Evolutionary conservation across 1,140 invertebrate species (phyloP).

Genomic region (Atopsyche davidsoni): DNA sequence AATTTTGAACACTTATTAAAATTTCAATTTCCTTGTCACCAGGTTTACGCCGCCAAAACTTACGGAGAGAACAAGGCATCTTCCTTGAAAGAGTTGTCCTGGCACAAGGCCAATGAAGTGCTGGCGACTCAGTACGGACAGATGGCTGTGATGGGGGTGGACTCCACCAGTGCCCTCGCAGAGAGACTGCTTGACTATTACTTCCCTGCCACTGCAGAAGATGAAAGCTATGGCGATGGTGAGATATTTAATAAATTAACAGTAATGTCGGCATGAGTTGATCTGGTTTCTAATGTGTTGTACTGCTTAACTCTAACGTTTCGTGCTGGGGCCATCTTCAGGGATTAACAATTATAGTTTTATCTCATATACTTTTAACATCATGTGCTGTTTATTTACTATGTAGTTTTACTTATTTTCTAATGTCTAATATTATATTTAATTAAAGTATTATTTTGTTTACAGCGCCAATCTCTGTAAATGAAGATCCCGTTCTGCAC

Average conservation of each 20-base stretch:
- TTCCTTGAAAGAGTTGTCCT: conserved; percentile 58
- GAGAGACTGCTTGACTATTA: conserved; percentile 61
- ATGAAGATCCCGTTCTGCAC: conserved; percentile 59
- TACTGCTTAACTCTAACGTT: too few species aligned
- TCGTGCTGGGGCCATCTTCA: conserved; percentile 16
- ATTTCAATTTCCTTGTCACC: too few species aligned
- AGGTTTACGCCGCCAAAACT: conserved; percentile 50
- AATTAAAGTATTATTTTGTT: conserved; percentile 17
- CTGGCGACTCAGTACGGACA: conserved; percentile 59
- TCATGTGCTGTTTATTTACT: too few species aligned
- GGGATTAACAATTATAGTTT: background rate
- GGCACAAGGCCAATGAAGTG: conserved; percentile 63
- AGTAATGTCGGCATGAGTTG: too few species aligned
- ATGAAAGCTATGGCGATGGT: conserved; percentile 42
- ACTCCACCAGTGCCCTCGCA: conserved; percentile 53
- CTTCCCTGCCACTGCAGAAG: conserved; percentile 52
- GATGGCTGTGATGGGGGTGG: conserved; percentile 55
- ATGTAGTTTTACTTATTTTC: conserved; percentile 2
- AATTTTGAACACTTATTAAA: background rate
- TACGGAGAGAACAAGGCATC: conserved; percentile 54
- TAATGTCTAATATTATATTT: background rate
- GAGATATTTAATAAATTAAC: conserved; percentile 4
- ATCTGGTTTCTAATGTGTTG: too few species aligned
- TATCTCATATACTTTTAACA: too few species aligned
- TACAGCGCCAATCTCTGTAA: conserved; percentile 52